phyloP scores from a whole-genome alignment of 2,797 vertebrate genomes.

The Propithecus perrieri region DNA sequence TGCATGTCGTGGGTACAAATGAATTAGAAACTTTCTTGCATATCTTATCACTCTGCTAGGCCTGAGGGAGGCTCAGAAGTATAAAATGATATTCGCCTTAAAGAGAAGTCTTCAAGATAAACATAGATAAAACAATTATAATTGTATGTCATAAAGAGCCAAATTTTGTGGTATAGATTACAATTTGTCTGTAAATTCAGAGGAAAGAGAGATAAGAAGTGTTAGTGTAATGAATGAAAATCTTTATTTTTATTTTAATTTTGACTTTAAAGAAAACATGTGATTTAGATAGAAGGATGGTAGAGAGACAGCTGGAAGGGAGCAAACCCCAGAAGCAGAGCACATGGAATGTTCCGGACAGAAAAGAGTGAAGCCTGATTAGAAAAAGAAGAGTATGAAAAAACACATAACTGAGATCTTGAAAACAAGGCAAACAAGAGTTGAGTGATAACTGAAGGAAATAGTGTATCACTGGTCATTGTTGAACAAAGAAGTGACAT shows the following conservation, averaged over 20 bases:
- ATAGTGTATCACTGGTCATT: neutral
- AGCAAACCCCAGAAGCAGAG: neutral
- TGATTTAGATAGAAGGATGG: neutral
- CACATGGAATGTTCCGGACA: neutral
- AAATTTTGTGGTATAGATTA: neutral
- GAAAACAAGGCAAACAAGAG: neutral
- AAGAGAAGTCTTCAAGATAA: neutral
- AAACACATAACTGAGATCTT: neutral
- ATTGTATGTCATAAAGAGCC: neutral
- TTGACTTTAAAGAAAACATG: neutral
- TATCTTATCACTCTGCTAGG: neutral
- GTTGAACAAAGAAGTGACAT: neutral
- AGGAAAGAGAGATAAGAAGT: neutral
- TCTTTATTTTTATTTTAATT: neutral
- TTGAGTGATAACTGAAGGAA: neutral
- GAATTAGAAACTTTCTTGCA: constrained; percentile 50
- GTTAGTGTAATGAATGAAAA: neutral
- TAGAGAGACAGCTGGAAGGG: neutral
- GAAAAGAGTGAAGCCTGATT: neutral
- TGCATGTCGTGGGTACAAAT: neutral
- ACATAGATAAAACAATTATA: neutral
- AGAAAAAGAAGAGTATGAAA: neutral
- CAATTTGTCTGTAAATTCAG: neutral
- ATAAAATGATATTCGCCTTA: neutral
- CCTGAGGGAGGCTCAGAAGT: constrained; percentile 8